A percentile compares a stretch with the other conserved stretches of the same genome.
phyloP scores from a whole-genome alignment of 2,888 invertebrate species.

The Oscheius onirici region DNA sequence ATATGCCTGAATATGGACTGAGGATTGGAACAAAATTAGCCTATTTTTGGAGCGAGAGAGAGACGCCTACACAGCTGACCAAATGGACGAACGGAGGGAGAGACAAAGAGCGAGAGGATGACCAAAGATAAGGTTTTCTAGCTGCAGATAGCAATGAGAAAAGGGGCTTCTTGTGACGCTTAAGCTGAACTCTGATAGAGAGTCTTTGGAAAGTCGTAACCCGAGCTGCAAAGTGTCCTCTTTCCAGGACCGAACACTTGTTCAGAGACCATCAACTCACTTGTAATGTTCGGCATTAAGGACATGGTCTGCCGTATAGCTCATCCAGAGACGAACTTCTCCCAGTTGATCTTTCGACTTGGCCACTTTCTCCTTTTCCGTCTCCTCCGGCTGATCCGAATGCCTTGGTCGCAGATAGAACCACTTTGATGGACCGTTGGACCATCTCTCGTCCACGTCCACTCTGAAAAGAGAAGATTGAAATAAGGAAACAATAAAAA shows the following conservation, averaged over 20 bases:
- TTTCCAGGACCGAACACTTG: constrained; percentile 11
- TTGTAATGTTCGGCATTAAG: constrained; percentile 45
- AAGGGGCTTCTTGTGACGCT: background rate
- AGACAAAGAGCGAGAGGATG: background rate
- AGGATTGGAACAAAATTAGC: constrained; percentile 8
- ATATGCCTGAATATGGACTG: background rate
- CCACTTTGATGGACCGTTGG: constrained; percentile 58
- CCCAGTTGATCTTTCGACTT: constrained; percentile 6
- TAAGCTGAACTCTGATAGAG: background rate
- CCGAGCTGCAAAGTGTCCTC: constrained; percentile 5
- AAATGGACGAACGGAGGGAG: background rate
- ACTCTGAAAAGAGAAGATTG: constrained; percentile 34
- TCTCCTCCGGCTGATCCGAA: constrained; percentile 32
- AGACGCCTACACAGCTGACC: background rate
- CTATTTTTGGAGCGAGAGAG: constrained; percentile 1
- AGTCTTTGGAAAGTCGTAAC: background rate
- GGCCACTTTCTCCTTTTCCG: constrained; percentile 8
- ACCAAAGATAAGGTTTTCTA: background rate
- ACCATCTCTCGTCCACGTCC: constrained; percentile 54
- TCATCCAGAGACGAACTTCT: constrained; percentile 35
- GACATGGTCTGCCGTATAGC: constrained; percentile 56
- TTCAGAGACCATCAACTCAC: constrained; percentile 18
- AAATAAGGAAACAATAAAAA: too few relatives aligned
- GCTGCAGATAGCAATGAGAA: too few relatives aligned
- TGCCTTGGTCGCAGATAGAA: constrained; percentile 54